These are phyloP conservation scores for Sphyrna mokarran DNA, from an alignment of 2,113 vertebrate genomes.

Conservation along the genomic window DNA sequence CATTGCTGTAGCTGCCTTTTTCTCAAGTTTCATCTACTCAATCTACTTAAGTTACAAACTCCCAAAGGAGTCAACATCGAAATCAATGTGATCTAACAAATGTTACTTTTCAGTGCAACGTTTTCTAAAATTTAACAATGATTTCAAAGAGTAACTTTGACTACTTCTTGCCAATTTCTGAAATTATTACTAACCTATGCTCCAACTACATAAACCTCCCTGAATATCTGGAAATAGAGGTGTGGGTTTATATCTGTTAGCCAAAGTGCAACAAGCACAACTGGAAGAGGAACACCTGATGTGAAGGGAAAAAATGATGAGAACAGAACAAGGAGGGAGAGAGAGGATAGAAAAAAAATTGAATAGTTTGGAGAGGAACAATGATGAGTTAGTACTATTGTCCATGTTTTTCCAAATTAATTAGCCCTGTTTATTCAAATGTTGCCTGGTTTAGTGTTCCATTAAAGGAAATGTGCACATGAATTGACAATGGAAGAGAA, in stretches of 20 bases:
- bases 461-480: background rate
- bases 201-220: background rate
- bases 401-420: background rate
- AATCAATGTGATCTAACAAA: background rate
- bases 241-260: background rate
- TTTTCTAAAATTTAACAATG: background rate
- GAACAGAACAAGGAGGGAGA: background rate
- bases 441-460: background rate
- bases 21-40: background rate
- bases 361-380: background rate
- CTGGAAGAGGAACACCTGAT: too few relatives aligned
- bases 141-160: background rate
- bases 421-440: background rate
- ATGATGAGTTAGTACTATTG: background rate
- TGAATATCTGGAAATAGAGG: background rate
- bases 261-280: background rate
- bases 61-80: background rate
- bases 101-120: background rate
- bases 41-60: background rate
- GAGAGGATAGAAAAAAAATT: background rate
- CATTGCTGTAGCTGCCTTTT: too few relatives aligned
- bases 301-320: background rate
- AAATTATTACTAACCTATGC: background rate
- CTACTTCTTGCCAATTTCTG: background rate
- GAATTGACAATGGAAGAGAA: constrained; percentile 2